Base-by-base conservation (phyloP, 2,888 invertebrate species). In the Drosophila mettleri region DNA sequence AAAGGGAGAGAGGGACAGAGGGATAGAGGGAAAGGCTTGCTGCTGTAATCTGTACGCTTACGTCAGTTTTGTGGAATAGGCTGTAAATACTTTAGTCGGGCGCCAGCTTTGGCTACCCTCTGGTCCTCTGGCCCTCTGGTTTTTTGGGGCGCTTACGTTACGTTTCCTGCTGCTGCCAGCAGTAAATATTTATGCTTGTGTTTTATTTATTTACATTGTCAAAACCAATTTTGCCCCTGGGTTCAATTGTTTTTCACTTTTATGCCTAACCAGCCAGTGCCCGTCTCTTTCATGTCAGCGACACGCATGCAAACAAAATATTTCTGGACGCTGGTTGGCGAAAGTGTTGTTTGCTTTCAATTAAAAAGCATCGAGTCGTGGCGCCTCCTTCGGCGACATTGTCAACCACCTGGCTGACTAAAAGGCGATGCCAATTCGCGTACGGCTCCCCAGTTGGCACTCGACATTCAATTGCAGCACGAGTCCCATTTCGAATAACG, bases 181-280 rank as follows among this genome's bases (percentile, higher is more conserved):
- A 79, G 89, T 86, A 88, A 88, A 86, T 86, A 86, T 86, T 86
- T 86, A 88, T 86, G 86, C 85, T 82, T 86, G 87, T 86, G 85
- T 88, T 86, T 88, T 86, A 86, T 88, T 86, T 86, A 88, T 86
- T 86, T 86, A 86, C 86, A 86, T 88, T 86, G 86, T 86, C 86
- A 84, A 86, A 86, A 88, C 87, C 89, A 86, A 86, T 86, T 86
- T 86, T 77, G 85, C 89, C 86, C 87, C 81, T 86, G 86, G 86
- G 89, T 86, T 84, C 88, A 86, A 86, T 88, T 86, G 86, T 88
- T 88, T 85, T 85, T 85, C 89, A 85, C 80, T 84, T 84, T 84
- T 68, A 88, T 85, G 88, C 82, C 63, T 49, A 29, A 63, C 66
- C 29, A 34, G 12, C 43, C 9, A 1, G 14, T 1, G 6, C 10